Percentiles rank a stretch among this genome's conserved stretches.
phyloP scores from a whole-genome alignment of 2,113 vertebrate species.

The Ciconia stormi region DNA sequence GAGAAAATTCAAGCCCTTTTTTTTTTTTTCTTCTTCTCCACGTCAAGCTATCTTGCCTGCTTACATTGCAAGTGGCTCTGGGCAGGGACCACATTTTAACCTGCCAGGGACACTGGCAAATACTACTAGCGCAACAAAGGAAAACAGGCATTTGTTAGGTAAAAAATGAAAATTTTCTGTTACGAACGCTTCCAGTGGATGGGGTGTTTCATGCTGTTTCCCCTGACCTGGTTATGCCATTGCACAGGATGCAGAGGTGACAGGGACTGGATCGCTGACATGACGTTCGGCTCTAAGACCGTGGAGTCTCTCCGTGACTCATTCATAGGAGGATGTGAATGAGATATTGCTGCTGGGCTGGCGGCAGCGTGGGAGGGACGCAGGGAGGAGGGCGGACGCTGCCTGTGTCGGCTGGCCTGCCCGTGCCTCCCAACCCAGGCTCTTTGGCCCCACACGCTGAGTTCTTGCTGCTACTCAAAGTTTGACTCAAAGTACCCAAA shows the following conservation, averaged over 20 bases:
- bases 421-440: accelerated
- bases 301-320: accelerated
- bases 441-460: neutral
- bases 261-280: neutral
- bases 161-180: neutral
- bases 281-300: neutral
- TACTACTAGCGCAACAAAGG: too few relatives aligned
- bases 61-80: neutral
- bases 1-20: neutral
- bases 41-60: neutral
- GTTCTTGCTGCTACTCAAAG: neutral
- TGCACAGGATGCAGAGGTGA: neutral
- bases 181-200: accelerated
- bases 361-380: accelerated
- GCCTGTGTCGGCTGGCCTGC: neutral
- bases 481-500: neutral
- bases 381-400: accelerated
- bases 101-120: neutral
- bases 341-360: neutral
- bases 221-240: neutral
- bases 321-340: neutral
- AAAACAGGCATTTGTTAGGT: neutral
- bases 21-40: neutral
- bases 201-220: neutral
- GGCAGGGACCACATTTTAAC: neutral